A percentile compares a stretch with the other conserved stretches of the same genome.
These are phyloP conservation scores for Nephrotoma guestfalica DNA, from an alignment of 2,888 invertebrate genomes.

Conservation along the genomic window DNA sequence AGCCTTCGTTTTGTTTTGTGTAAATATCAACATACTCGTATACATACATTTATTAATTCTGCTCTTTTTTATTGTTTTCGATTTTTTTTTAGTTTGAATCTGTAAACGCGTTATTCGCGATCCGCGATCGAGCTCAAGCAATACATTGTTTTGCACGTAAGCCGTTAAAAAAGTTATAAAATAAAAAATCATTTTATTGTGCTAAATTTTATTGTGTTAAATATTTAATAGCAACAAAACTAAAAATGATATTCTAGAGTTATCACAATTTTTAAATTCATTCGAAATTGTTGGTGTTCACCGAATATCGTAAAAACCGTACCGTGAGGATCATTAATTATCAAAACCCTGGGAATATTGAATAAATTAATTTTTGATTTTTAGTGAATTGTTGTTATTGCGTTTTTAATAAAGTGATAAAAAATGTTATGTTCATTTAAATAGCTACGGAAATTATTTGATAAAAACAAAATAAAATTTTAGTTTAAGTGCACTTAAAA, in stretches of 20 bases:
- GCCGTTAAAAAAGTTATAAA: background rate
- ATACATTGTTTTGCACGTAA: background rate
- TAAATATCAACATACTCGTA: background rate
- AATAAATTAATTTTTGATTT: background rate
- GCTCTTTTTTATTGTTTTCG: background rate
- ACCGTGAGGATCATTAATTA: background rate
- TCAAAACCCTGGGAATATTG: background rate
- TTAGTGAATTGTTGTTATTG: background rate
- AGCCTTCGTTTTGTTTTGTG: background rate
- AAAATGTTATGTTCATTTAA: background rate
- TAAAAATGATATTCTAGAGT: background rate
- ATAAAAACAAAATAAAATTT: background rate
- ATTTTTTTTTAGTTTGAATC: background rate
- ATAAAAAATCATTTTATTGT: background rate
- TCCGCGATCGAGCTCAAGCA: background rate
- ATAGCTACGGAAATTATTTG: background rate
- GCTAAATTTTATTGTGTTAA: background rate
- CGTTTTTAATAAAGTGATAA: background rate
- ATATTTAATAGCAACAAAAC: background rate
- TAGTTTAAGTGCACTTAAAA: background rate
- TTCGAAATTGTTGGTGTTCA: background rate
- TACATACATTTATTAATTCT: background rate
- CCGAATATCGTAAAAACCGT: no score
- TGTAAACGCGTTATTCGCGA: background rate
- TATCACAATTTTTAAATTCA: background rate